Evolutionary conservation across 2,797 vertebrate genomes (phyloP), one percentile per base, ranked within the genome.

Genomic region (Danio aesculapii): DNA sequence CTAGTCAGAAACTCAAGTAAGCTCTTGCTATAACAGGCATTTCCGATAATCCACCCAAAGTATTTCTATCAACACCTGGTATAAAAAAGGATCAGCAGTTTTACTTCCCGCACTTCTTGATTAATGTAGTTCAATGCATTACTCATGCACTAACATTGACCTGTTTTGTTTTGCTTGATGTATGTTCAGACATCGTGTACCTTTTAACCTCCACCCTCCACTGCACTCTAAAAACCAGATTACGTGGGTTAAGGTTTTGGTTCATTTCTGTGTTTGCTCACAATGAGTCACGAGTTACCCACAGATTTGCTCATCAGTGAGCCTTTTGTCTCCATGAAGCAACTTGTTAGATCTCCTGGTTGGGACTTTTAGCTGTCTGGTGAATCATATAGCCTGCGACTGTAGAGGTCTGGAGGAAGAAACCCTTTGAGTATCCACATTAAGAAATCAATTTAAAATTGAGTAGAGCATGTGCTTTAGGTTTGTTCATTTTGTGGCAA

Each of bases 91-190:
- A 79, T 59, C 57, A 62, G 58, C 67, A 41, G 49, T 70, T 79
- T 71, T 44, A 21, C 6, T 21, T 68, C 16, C 3, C 19, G 4
- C 9, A 14, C 11, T 30, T 14, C 14, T 16, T 77, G 68, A 72
- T 61, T 53, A 74, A 58, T 61, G 44, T 57, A 61, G 57, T 43
- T 50, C 44, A 49, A 58, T 19, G 16, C 76, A 47, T 17, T 43
- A 53, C 46, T 43, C 66, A 62, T 50, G 57, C 30, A 61, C n/a
- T 43, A 19, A 49, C 53, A 59, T 61, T 52, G 43, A 83, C 81
- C 46, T 89, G 88, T 89, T 90, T 87, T 86, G 87, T 90, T 91
- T 92, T 88, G 85, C 85, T 84, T 14, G 70, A 77, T 50, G 44
- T 43, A 55, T 64, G 81, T 87, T 83, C 83, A 85, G 81, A 41